Percentiles rank a stretch among this genome's conserved stretches.
Evolutionary conservation across 2,888 invertebrate genomes (phyloP).

Genomic region (Ametastegia equiseti): DNA sequence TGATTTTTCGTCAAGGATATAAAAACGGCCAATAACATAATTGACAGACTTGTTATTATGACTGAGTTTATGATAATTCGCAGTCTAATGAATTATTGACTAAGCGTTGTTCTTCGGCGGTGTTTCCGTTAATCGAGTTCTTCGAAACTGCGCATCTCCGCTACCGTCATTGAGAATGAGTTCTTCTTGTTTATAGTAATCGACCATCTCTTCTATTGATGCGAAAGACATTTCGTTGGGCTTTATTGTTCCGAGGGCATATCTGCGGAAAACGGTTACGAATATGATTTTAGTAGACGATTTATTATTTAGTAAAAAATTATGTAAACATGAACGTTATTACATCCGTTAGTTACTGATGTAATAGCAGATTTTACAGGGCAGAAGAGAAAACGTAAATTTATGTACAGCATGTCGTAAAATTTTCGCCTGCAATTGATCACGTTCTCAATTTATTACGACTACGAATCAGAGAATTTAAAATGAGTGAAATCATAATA

Average conservation of each 20-base stretch:
- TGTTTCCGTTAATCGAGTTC: constrained; percentile 69
- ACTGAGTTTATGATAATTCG: not conserved
- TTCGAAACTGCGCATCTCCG: constrained; percentile 67
- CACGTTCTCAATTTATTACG: too few species aligned
- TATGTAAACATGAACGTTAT: constrained; percentile 18
- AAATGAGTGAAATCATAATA: too few species aligned
- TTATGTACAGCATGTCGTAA: too few species aligned
- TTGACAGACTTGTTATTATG: too few species aligned
- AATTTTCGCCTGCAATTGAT: too few species aligned
- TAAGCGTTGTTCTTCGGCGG: constrained; percentile 62
- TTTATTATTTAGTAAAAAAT: not conserved
- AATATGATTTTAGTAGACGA: too few species aligned
- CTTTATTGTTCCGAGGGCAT: constrained; percentile 73
- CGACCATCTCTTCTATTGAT: constrained; percentile 71
- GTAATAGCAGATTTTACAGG: too few species aligned
- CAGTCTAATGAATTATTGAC: not conserved
- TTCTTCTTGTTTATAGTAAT: constrained; percentile 69
- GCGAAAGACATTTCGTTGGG: constrained; percentile 71
- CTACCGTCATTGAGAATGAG: constrained; percentile 68
- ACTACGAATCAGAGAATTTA: too few species aligned
- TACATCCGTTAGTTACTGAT: too few species aligned
- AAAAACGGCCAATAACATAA: too few species aligned
- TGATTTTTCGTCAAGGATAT: too few species aligned
- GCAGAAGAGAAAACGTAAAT: too few species aligned
- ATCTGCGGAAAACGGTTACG: constrained; percentile 60